Base-by-base conservation (phyloP, 1,140 invertebrate genomes). In the Pseudoatta argentina region DNA sequence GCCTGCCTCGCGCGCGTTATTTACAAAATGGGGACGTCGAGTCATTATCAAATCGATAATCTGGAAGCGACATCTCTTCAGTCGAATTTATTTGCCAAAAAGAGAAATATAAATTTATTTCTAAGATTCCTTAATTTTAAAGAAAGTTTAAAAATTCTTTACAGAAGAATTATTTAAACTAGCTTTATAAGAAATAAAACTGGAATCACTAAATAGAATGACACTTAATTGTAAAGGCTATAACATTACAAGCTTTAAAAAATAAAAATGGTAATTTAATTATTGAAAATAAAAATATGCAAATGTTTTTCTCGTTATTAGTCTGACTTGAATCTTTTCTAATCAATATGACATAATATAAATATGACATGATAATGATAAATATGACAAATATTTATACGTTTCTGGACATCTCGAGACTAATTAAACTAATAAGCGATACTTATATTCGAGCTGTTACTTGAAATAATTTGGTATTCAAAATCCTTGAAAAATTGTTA, bases 21-120 rank as follows among this genome's bases (percentile, higher is more conserved):
- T 83, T 83, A 83, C 79, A 83, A 18, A 83, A 83, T 51, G 8
- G 79, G 24, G 69, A 75, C 53, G n/a, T 82, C 18, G 39, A 53
- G 12, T 16, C 21, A 69, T 86, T 85, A 83, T 89, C 89, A 51
- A 88, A 86, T 85, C 78, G 82, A 12, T 73, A 73, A 83, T 83
- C 34, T 27, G 64, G 16, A 72, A 71, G 34, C 6, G n/a, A 78
- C 59, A 48, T 78, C 24, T 71, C 57, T 59, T 75, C 18, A n/a
- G 24, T 1, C 64, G 4, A 57, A 27, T 67, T 67, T 2, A 24
- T 24, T 51, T 67, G 14, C 34, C 8, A 44, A 44, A 44, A 34
- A 59, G 18, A 77, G 1, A 77, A 48, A 66, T 6, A 21, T 75
- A 8, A 30, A 78, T 16, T 66, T 21, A 1, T 30, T 66, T 34